Conservation (phyloP, 2,797 vertebrate species). For the Bucorvus abyssinicus region DNA sequence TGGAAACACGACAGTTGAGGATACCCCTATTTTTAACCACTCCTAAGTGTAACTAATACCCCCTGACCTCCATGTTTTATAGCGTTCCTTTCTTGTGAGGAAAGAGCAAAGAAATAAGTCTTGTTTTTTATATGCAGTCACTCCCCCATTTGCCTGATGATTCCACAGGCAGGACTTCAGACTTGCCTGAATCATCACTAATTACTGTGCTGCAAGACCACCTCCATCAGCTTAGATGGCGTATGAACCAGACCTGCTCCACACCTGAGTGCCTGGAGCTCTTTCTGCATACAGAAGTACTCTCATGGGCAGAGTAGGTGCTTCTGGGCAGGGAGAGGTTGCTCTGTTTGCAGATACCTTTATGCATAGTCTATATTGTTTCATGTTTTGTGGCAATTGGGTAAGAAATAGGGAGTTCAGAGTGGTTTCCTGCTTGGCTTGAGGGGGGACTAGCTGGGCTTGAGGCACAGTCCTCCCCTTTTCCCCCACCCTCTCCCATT, state of each 20-base stretch:
- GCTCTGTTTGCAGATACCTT: neutral
- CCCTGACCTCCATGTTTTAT: neutral
- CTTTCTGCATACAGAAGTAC: neutral
- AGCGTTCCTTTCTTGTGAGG: neutral
- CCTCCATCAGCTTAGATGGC: neutral
- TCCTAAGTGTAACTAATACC: neutral
- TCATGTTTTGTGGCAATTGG: neutral
- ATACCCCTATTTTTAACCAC: neutral
- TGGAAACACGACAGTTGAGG: neutral
- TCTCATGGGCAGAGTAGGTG: neutral
- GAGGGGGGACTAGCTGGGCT: neutral
- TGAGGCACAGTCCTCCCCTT: neutral
- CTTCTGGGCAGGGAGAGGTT: neutral
- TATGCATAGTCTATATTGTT: neutral
- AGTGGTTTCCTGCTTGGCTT: neutral
- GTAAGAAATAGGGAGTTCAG: neutral
- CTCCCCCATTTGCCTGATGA: neutral
- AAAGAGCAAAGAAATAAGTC: neutral
- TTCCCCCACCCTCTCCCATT: neutral
- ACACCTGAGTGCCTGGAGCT: neutral
- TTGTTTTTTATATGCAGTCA: neutral
- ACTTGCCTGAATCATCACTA: neutral
- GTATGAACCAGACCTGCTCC: neutral
- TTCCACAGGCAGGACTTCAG: neutral
- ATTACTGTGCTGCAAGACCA: slow-evolving; percentile 2